Conservation (phyloP, 2,113 vertebrate genomes). For the Scartelaos histophorus region DNA sequence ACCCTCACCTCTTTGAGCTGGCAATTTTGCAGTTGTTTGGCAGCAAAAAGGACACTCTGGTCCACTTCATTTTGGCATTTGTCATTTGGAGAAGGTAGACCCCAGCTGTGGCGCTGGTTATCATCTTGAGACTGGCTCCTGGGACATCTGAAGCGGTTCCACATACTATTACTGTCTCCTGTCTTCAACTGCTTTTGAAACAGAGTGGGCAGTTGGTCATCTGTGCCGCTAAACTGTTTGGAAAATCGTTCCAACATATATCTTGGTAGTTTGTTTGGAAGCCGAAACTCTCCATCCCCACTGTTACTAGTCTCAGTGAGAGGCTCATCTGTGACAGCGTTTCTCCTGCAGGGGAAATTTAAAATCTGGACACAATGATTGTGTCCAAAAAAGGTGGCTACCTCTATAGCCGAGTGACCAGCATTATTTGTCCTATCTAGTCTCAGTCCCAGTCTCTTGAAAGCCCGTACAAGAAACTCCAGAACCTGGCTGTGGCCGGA, state of each 20-base stretch:
- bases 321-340: slow-evolving; percentile 34
- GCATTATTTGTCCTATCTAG: slow-evolving; percentile 82
- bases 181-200: slow-evolving; percentile 71
- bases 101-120: slow-evolving; percentile 54
- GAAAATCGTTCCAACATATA: slow-evolving; percentile 79
- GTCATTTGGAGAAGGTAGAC: slow-evolving; percentile 55
- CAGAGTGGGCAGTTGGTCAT: slow-evolving; percentile 70
- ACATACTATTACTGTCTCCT: slow-evolving; percentile 55
- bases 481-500: slow-evolving; percentile 85
- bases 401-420: slow-evolving; percentile 82
- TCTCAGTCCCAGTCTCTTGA: slow-evolving; percentile 85
- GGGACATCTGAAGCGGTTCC: slow-evolving; percentile 61
- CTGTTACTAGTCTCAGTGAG: slow-evolving; percentile 31
- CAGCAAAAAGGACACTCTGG: slow-evolving; percentile 54
- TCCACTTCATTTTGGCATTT: slow-evolving; percentile 52
- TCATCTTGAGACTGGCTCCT: slow-evolving; percentile 66
- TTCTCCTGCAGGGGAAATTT: slow-evolving; percentile 63
- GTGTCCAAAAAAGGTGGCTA: slow-evolving; percentile 83
- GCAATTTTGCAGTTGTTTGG: slow-evolving; percentile 74
- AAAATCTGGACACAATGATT: slow-evolving; percentile 81
- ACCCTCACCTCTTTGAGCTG: slow-evolving; percentile 57
- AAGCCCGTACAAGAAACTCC: slow-evolving; percentile 87
- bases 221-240: slow-evolving; percentile 66
- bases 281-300: slow-evolving; percentile 48
- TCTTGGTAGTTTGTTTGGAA: slow-evolving; percentile 72